These are phyloP conservation scores for Bellardia pandia DNA, from an alignment of 2,888 invertebrate genomes.

Conservation along the genomic window DNA sequence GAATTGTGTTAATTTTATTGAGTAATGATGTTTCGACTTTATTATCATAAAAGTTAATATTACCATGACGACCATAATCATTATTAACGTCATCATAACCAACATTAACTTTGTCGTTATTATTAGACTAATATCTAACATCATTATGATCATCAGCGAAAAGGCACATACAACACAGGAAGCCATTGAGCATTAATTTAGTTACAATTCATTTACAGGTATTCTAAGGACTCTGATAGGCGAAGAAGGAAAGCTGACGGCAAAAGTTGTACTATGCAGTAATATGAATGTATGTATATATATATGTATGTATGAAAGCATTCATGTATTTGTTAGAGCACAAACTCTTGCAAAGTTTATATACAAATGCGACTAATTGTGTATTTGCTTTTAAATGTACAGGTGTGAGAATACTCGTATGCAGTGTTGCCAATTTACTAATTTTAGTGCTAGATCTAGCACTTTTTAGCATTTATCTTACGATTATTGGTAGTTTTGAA, in stretches of 20 bases:
- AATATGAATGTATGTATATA: neutral
- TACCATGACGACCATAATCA: neutral
- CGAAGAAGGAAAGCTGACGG: slow-evolving; percentile 40
- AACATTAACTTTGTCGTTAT: slow-evolving; percentile 12
- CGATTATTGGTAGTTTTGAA: too few species aligned
- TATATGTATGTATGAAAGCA: neutral
- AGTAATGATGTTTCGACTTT: slow-evolving; percentile 24
- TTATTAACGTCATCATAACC: slow-evolving; percentile 2
- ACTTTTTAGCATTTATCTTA: too few species aligned
- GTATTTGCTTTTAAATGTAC: slow-evolving; percentile 15
- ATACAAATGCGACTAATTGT: slow-evolving; percentile 13
- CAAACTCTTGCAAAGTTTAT: slow-evolving; percentile 4
- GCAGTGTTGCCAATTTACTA: too few species aligned
- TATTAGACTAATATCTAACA: neutral
- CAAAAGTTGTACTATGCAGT: slow-evolving; percentile 10
- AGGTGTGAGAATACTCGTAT: neutral
- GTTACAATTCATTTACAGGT: slow-evolving; percentile 33
- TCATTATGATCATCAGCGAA: slow-evolving; percentile 56
- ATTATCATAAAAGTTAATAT: neutral
- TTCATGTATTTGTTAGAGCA: slow-evolving; percentile 1
- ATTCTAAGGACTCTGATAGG: slow-evolving; percentile 36
- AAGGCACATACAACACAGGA: slow-evolving; percentile 40
- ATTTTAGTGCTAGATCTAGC: too few species aligned
- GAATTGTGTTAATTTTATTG: slow-evolving; percentile 55
- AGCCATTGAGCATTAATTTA: slow-evolving; percentile 54